These are phyloP conservation scores for Triplophysa yarkandensis DNA, from an alignment of 2,797 vertebrate species.

Conservation along the genomic window DNA sequence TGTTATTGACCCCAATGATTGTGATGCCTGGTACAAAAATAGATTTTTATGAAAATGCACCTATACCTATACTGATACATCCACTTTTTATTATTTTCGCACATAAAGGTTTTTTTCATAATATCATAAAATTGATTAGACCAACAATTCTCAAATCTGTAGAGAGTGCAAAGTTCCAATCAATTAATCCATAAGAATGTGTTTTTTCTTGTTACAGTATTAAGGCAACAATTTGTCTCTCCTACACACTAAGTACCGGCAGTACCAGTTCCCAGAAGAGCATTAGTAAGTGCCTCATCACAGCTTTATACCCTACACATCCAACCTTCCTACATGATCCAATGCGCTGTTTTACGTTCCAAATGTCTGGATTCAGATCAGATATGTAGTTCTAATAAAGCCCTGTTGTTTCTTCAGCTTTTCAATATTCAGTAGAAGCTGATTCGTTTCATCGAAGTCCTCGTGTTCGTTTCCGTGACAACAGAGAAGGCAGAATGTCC, in stretches of 20 bases:
- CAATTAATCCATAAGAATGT: neutral
- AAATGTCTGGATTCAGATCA: conserved; percentile 1
- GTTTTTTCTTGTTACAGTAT: conserved; percentile 71
- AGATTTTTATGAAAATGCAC: neutral
- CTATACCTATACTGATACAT: neutral
- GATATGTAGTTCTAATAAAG: neutral
- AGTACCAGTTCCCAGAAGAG: conserved; percentile 70
- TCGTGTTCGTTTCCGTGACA: conserved; percentile 64
- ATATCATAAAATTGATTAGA: no score
- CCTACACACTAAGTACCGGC: conserved; percentile 81
- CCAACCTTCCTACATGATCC: conserved; percentile 1
- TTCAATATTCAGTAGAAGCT: conserved; percentile 76
- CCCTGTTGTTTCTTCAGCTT: conserved; percentile 62
- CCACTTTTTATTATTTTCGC: no score
- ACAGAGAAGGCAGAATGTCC: conserved; percentile 59
- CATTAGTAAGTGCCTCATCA: conserved; percentile 81
- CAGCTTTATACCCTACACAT: neutral
- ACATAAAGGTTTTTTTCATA: no score
- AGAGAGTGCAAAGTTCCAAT: neutral
- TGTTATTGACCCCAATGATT: conserved; percentile 74
- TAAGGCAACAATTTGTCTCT: conserved; percentile 84
- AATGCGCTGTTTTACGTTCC: neutral
- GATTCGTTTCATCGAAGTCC: conserved; percentile 37
- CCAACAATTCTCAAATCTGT: neutral
- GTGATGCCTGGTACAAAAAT: conserved; percentile 69